Evolutionary conservation across 2,113 vertebrate genomes (phyloP).

Genomic region (Heliornis fulica): DNA sequence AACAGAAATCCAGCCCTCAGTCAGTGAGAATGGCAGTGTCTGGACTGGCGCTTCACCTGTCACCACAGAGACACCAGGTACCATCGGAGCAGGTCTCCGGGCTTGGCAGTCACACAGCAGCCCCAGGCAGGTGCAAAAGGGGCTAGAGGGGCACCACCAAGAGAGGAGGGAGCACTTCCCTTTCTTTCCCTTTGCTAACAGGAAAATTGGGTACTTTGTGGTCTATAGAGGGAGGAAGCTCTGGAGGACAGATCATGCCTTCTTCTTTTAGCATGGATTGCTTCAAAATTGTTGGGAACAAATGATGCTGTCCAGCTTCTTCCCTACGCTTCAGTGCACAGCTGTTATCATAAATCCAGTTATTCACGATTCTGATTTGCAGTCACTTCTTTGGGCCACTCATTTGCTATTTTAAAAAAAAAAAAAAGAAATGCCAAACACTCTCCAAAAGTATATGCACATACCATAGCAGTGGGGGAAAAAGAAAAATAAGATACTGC

Average conservation of each 20-base stretch:
- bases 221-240: background rate
- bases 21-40: background rate
- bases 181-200: background rate
- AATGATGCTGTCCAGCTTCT: background rate
- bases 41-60: background rate
- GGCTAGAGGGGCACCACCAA: background rate
- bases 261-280: background rate
- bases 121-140: background rate
- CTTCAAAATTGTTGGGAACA: background rate
- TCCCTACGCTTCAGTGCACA: background rate
- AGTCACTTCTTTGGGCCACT: background rate
- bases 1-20: background rate
- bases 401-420: background rate
- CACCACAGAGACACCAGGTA: rapidly evolving
- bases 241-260: background rate
- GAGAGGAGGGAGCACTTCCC: background rate
- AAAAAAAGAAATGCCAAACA: background rate
- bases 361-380: background rate
- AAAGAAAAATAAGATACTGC: background rate
- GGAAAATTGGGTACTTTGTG: background rate
- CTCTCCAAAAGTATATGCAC: background rate
- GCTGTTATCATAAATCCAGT: background rate
- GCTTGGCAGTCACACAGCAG: background rate
- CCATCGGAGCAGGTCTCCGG: background rate
- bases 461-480: background rate